phyloP scores from a whole-genome alignment of 2,797 vertebrate genomes.

The Columba guinea region DNA sequence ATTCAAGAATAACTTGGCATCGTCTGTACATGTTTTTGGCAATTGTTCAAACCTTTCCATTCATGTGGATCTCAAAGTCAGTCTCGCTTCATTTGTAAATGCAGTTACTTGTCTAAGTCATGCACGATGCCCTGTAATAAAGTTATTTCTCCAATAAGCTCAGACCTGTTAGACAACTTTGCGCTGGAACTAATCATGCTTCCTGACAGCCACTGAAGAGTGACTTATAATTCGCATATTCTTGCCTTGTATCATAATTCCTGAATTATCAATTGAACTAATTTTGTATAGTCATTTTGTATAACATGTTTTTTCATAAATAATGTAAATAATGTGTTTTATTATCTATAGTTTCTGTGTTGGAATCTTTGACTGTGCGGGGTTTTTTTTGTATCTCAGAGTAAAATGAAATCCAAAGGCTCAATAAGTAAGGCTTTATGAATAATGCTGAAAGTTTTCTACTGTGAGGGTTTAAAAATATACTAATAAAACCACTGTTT shows the following conservation, averaged over 20 bases:
- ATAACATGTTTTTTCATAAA: not conserved
- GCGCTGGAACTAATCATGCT: conserved; percentile 42
- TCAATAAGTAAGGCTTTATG: not conserved
- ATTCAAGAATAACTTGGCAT: conserved; percentile 39
- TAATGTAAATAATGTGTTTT: not conserved
- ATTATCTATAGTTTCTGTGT: not conserved
- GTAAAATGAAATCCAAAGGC: not conserved
- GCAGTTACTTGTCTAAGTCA: conserved; percentile 50
- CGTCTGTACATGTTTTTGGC: not conserved
- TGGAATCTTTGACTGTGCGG: not conserved
- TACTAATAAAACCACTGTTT: not conserved
- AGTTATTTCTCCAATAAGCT: conserved; percentile 44
- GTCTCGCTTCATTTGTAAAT: conserved; percentile 50
- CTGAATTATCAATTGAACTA: not conserved
- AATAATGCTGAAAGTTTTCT: not conserved
- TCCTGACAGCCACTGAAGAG: not conserved
- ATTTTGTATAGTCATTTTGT: not conserved
- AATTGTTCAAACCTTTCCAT: conserved; percentile 45
- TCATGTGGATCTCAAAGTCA: not conserved
- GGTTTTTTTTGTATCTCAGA: not conserved
- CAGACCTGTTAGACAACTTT: conserved; percentile 14
- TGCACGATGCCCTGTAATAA: conserved; percentile 41
- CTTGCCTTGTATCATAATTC: not conserved
- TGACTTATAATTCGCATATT: conserved; percentile 39
- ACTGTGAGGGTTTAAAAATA: not conserved